phyloP scores from a whole-genome alignment of 2,888 invertebrate species.

The Metalampra italica region DNA sequence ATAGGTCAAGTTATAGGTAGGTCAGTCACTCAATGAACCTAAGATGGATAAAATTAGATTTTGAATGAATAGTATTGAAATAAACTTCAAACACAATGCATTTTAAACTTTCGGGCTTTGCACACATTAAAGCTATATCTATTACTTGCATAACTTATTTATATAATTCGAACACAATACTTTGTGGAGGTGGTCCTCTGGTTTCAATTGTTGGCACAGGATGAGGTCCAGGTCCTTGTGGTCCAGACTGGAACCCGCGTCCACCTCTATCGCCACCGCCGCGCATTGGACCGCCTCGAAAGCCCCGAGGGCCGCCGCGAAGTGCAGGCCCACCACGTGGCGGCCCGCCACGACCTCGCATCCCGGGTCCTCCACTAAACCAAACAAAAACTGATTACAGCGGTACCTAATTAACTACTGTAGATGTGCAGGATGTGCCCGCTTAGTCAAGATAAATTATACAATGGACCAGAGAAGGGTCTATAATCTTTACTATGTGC shows the following conservation, averaged over 20 bases:
- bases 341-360: slow-evolving; percentile 65
- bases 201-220: slow-evolving; percentile 72
- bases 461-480: too few relatives aligned
- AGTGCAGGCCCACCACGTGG: slow-evolving; percentile 39
- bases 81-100: too few relatives aligned
- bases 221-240: slow-evolving; percentile 70
- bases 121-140: too few relatives aligned
- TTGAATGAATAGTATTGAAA: too few relatives aligned
- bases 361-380: slow-evolving; percentile 55
- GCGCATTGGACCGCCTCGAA: slow-evolving; percentile 65
- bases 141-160: too few relatives aligned
- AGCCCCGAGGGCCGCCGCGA: slow-evolving; percentile 64
- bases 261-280: slow-evolving; percentile 68
- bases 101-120: too few relatives aligned
- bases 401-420: not conserved
- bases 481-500: too few relatives aligned
- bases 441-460: too few relatives aligned
- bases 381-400: not conserved
- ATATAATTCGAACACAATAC: slow-evolving; percentile 34
- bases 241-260: slow-evolving; percentile 61
- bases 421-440: too few relatives aligned
- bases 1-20: too few relatives aligned
- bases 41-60: too few relatives aligned
- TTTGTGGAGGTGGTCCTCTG: slow-evolving; percentile 56
- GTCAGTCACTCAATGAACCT: too few relatives aligned